These are phyloP conservation scores for Agrypnia vestita DNA, from an alignment of 1,140 invertebrate species.

Conservation along the genomic window DNA sequence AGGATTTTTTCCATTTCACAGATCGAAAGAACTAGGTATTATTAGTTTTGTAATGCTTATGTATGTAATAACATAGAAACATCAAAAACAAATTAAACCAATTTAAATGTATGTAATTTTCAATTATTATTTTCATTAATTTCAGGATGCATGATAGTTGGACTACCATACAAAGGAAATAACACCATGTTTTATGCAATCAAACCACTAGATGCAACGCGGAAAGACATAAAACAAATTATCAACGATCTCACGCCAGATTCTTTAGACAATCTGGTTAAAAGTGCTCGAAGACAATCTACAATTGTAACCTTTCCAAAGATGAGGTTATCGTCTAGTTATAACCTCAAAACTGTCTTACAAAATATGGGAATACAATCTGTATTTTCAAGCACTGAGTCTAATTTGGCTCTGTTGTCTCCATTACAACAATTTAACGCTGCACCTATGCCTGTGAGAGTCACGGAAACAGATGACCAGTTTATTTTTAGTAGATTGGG, in stretches of 20 bases:
- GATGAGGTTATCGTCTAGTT: slow-evolving; percentile 76
- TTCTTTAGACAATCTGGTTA: slow-evolving; percentile 70
- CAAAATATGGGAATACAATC: slow-evolving; percentile 73
- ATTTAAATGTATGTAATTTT: too few relatives aligned
- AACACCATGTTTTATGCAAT: slow-evolving; percentile 79
- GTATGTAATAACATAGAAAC: too few relatives aligned
- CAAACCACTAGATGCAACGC: slow-evolving; percentile 73
- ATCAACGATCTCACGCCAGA: slow-evolving; percentile 70
- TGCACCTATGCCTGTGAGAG: neutral
- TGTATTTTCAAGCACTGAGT: slow-evolving; percentile 73
- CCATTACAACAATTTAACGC: slow-evolving; percentile 46
- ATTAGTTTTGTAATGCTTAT: neutral
- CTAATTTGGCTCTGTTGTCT: slow-evolving; percentile 76
- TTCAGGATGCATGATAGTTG: slow-evolving; percentile 75
- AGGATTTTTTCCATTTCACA: slow-evolving; percentile 73
- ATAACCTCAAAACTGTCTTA: slow-evolving; percentile 72
- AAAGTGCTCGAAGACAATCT: slow-evolving; percentile 65
- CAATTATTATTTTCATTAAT: neutral
- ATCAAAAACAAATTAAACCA: too few relatives aligned
- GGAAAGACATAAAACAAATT: slow-evolving; percentile 69
- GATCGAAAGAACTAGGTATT: slow-evolving; percentile 65
- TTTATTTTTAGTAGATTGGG: slow-evolving; percentile 64
- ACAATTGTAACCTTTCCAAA: slow-evolving; percentile 75
- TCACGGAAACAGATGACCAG: slow-evolving; percentile 30
- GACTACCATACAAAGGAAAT: slow-evolving; percentile 79